These are phyloP conservation scores for Diabrotica undecimpunctata DNA, from an alignment of 1,140 invertebrate species.

Conservation along the genomic window DNA sequence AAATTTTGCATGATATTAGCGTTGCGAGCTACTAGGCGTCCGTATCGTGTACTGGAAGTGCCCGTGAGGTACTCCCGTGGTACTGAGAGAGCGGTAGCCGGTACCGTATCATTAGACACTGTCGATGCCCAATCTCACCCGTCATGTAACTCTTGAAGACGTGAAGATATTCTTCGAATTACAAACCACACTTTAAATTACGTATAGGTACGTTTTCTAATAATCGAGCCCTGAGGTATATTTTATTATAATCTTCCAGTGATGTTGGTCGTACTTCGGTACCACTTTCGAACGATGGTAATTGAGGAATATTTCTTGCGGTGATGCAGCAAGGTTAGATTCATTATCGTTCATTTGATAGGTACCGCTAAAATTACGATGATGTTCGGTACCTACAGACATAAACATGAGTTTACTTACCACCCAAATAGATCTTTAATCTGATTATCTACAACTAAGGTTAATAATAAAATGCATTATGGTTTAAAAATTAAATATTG, in stretches of 20 bases:
- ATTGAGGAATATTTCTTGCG: neutral
- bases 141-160: neutral
- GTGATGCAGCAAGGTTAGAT: neutral
- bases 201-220: constrained; percentile 2
- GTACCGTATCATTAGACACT: constrained; percentile 2
- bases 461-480: too few relatives aligned
- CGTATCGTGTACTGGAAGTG: neutral
- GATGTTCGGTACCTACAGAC: too few relatives aligned
- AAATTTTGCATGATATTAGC: too few relatives aligned
- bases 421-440: too few relatives aligned
- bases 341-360: constrained; percentile 1
- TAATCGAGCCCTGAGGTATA: constrained; percentile 1
- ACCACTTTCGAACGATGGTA: neutral
- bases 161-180: constrained; percentile 2
- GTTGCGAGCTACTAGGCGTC: neutral
- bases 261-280: neutral
- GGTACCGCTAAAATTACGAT: constrained; percentile 2
- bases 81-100: neutral
- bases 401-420: too few relatives aligned
- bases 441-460: too few relatives aligned
- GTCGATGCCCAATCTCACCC: neutral
- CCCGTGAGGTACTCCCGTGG: neutral
- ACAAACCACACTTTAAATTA: constrained; percentile 2
- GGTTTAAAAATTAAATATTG: too few relatives aligned
- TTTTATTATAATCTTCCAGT: neutral